Conservation (phyloP, 1,140 invertebrate genomes). For the Caenorhabditis briggsae region DNA sequence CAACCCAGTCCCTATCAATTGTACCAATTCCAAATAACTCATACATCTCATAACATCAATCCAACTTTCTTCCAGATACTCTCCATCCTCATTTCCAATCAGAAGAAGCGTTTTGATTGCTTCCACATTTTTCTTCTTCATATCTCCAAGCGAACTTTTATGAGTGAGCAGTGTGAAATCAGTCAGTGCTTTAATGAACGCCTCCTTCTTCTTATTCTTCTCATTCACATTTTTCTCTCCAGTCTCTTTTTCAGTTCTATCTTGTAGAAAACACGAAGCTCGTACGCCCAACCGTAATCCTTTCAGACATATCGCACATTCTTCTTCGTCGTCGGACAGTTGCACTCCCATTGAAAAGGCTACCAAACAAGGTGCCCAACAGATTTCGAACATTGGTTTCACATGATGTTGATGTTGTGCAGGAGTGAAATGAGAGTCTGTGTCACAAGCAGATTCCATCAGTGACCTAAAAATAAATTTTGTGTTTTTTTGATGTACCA, state of each 20-base stretch:
- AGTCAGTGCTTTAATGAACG: slow-evolving; percentile 85
- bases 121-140: slow-evolving; percentile 99
- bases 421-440: slow-evolving; percentile 94
- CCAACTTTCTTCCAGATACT: slow-evolving; percentile 88
- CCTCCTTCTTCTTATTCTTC: too few species aligned
- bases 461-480: slow-evolving; percentile 82
- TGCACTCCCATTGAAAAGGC: slow-evolving; percentile 97
- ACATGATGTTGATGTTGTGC: slow-evolving; percentile 98
- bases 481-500: background rate
- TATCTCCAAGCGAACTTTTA: too few species aligned
- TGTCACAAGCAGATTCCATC: slow-evolving; percentile 98
- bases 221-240: too few species aligned
- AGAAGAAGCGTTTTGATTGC: slow-evolving; percentile 89
- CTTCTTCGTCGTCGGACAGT: slow-evolving; percentile 95
- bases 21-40: slow-evolving; percentile 95
- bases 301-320: slow-evolving; percentile 90
- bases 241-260: slow-evolving; percentile 82
- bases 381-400: slow-evolving; percentile 97
- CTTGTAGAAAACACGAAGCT: slow-evolving; percentile 95
- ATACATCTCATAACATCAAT: slow-evolving; percentile 98
- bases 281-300: slow-evolving; percentile 94
- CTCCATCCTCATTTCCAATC: slow-evolving; percentile 88
- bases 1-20: slow-evolving; percentile 91
- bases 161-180: slow-evolving; percentile 90
- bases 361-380: slow-evolving; percentile 97